Percentiles rank a stretch among this genome's conserved stretches.
phyloP scores from a whole-genome alignment of 2,888 invertebrate species.

The Eupithecia tripunctaria region DNA sequence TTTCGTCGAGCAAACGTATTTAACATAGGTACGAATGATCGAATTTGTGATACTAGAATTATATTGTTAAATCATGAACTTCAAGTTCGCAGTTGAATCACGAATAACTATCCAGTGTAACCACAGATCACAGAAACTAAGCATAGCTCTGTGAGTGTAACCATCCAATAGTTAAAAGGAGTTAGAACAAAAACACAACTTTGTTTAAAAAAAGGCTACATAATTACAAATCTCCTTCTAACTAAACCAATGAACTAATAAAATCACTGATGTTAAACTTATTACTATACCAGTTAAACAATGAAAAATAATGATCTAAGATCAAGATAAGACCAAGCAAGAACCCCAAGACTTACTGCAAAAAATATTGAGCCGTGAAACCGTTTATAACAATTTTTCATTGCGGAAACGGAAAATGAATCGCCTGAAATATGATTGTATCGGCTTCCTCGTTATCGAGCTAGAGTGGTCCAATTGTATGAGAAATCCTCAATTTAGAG shows the following conservation, averaged over 20 bases:
- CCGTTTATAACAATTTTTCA: constrained; percentile 17
- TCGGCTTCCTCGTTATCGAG: constrained; percentile 47
- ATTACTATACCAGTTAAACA: background rate
- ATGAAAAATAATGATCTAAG: background rate
- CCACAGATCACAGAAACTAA: too few species aligned
- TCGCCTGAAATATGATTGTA: constrained; percentile 33
- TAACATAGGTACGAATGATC: background rate
- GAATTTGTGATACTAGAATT: background rate
- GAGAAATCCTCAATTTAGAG: constrained; percentile 28
- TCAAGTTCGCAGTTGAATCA: background rate
- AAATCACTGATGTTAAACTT: background rate
- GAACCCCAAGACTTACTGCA: background rate
- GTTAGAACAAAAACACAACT: background rate
- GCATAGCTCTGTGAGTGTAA: too few species aligned
- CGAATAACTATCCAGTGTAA: background rate
- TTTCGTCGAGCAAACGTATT: background rate
- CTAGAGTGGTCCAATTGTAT: constrained; percentile 47
- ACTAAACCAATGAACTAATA: background rate
- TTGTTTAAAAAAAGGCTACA: background rate
- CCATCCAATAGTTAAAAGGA: background rate
- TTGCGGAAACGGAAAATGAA: constrained; percentile 20
- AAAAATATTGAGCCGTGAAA: constrained; percentile 11
- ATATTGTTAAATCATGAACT: background rate
- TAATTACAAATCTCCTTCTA: background rate
- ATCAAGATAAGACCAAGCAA: background rate